These are phyloP conservation scores for Egretta garzetta DNA, from an alignment of 2,113 vertebrate genomes.

Conservation along the genomic window DNA sequence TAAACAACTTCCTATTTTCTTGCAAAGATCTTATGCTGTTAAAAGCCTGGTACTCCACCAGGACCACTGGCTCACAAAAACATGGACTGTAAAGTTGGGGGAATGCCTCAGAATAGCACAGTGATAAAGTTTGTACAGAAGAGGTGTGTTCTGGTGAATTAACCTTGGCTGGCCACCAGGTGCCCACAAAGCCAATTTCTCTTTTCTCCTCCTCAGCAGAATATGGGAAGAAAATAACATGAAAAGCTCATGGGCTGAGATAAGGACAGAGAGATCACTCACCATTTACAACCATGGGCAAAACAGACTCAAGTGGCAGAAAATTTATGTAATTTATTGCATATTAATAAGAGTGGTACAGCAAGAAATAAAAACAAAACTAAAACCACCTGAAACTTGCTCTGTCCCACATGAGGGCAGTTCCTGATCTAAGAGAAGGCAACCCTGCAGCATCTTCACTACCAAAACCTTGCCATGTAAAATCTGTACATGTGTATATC, in stretches of 20 bases:
- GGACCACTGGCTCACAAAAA: not conserved
- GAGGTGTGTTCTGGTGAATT: not conserved
- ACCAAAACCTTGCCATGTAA: not conserved
- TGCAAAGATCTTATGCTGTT: not conserved
- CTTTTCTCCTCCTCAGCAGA: not conserved
- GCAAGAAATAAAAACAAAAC: not conserved
- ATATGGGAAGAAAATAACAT: not conserved
- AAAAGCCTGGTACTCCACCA: not conserved
- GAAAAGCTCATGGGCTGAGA: not conserved
- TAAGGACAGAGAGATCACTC: not conserved
- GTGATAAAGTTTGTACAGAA: not conserved
- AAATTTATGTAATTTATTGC: not conserved
- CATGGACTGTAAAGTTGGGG: not conserved
- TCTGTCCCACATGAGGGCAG: not conserved
- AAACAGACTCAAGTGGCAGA: fast-evolving
- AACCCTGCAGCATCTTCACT: not conserved
- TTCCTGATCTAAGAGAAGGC: not conserved
- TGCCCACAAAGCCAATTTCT: not conserved
- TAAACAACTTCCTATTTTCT: not conserved
- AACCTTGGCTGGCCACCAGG: not conserved
- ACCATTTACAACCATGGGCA: not conserved
- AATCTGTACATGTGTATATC: fast-evolving
- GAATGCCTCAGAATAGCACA: not conserved
- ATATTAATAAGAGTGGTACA: not conserved
- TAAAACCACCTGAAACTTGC: not conserved